Evolutionary conservation across 2,113 vertebrate genomes (phyloP).

Genomic region (Columba janthina): DNA sequence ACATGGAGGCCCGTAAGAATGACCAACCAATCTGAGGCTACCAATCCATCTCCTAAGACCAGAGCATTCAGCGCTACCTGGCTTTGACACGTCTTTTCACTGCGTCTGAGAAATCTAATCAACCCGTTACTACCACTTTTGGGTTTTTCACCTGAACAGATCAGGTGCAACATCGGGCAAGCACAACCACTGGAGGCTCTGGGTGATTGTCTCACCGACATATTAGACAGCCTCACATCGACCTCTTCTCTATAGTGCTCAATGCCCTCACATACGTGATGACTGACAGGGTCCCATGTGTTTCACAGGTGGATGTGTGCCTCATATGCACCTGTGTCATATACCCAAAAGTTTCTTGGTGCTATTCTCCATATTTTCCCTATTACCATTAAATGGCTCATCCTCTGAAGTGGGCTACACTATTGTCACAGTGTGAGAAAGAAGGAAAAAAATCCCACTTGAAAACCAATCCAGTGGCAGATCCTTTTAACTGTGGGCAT

Average conservation of each 20-base stretch:
- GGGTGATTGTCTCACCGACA: not conserved
- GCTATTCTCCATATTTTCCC: not conserved
- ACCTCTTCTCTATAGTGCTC: not conserved
- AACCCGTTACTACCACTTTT: not conserved
- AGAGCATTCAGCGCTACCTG: not conserved
- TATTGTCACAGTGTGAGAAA: not conserved
- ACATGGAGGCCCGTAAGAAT: not conserved
- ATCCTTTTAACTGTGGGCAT: not conserved
- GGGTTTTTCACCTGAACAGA: not conserved
- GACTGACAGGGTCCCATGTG: not conserved
- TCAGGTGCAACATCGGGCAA: not conserved
- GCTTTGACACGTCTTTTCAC: not conserved
- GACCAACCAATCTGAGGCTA: not conserved
- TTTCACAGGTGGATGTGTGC: rapidly evolving
- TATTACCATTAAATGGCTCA: not conserved
- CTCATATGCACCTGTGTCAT: not conserved
- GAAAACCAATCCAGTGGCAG: not conserved
- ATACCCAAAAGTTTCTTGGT: not conserved
- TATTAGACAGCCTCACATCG: not conserved
- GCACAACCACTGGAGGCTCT: not conserved
- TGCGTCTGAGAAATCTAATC: not conserved
- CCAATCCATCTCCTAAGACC: not conserved
- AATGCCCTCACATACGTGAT: not conserved
- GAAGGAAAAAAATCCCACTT: not conserved
- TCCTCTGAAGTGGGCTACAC: not conserved